Evolutionary conservation across 2,888 invertebrate genomes (phyloP), one percentile per base, ranked within the genome.

Genomic region (Orthosia gothica): DNA sequence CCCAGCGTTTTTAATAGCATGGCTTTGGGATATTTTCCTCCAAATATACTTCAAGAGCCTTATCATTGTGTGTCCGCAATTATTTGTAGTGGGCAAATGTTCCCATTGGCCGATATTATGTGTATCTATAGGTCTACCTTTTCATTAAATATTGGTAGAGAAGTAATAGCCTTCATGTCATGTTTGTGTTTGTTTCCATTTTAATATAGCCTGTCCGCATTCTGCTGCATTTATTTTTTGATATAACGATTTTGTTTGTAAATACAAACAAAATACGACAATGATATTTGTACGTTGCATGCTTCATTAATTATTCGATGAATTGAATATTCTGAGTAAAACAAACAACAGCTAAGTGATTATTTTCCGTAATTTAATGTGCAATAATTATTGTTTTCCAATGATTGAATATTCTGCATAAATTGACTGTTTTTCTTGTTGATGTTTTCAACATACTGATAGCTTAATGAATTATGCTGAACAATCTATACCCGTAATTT

Each of bases 1-100:
- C 1, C 94, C 94, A 26, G 93, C 91, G 4, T 87, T 71, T 26
- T 91, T 87, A 58, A 95, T 72, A 55, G 95, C 94, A 73, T 90
- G 91, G 0, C 93, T 93, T 18, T 88, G 87, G 5, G 95, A 92
- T 61, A 93, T 74, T 79, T 87, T 93, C 50, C 78, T 88, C 94
- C 94, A 95, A 52, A 92, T 55, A 65, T 81, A 52, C 74, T 83
- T 49, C 7, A 93, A 32, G 23, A 84, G 58, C 71, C 74, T 81
- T 93, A 94, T 94, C 94, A 94, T 95, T 73, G 70, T 78, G 70
- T 55, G 62, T 70, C 32, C 49, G 40, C 66, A 57, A 70, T 72
- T 71, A 59, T 59, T 9, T 54, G 67, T 77, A 74, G 54, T 49
- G 47, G 26, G 23, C 55, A 26, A 64, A 15, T 57, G 63, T 52